Base-by-base conservation (phyloP, 2,888 invertebrate species). In the Philonicus albiceps region DNA sequence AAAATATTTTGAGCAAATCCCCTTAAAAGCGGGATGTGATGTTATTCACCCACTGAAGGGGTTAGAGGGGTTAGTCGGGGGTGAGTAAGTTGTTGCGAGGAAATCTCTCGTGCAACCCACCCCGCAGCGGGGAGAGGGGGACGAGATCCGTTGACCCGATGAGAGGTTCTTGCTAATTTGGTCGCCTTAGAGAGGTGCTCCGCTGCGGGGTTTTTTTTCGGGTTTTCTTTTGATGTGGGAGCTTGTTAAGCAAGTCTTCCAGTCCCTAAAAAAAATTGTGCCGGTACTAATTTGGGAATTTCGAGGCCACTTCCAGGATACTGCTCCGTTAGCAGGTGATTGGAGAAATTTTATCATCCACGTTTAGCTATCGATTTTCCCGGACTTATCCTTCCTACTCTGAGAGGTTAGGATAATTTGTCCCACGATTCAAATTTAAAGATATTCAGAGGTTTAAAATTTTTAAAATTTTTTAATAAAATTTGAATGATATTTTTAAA, bases 121-220 rank as follows among this genome's bases (percentile, higher is more conserved):
- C n/a, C n/a, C n/a, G n/a, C n/a, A n/a, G n/a, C n/a, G n/a, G n/a
- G n/a, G n/a, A n/a, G n/a, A n/a, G n/a, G 13, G 13, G 72, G 43
- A 16, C 72, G 7, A 27, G 22, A 84, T 84, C 84, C 73, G 84
- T 73, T 84, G 84, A 84, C 84, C 72, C 73, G 84, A 27, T 27
- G 37, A 84, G 73, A 34, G 73, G 49, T 81, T 55, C 55, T 81
- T 81, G 81, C 81, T 81, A 81, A 81, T 81, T 78, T 78, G 78
- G 43, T 49, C 16, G 49, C 43, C 78, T 78, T 55, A 8, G 55
- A 55, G 55, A 55, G 55, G 55, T 55, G 19, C 22, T 55, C 55
- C n/a, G 55, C 22, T 22, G 22, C 7, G 22, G 55, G 22, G 55
- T 55, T 55, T 55, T 53, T 53, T 55, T 22, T 8, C 13, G 27